These are phyloP conservation scores for Nymphalis polychloros DNA, from an alignment of 2,888 invertebrate genomes.

Conservation along the genomic window DNA sequence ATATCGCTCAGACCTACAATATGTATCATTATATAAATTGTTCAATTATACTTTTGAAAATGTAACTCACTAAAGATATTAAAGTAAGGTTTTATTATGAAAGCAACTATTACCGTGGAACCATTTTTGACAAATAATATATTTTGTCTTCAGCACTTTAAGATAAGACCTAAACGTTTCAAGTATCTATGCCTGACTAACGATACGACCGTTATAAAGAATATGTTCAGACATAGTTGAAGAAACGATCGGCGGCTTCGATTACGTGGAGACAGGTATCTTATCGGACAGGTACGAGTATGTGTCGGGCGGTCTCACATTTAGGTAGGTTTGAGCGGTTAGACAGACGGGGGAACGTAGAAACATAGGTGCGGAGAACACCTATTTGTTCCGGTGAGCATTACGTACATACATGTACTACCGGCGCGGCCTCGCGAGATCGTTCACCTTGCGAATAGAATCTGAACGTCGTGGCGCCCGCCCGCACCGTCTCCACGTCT, in stretches of 20 bases:
- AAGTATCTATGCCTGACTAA: background rate
- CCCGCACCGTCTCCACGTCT: conserved; percentile 52
- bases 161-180: background rate
- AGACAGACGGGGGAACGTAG: conserved; percentile 33
- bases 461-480: conserved; percentile 45
- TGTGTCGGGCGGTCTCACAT: conserved; percentile 38
- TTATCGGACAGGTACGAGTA: conserved; percentile 37
- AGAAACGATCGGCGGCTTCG: conserved; percentile 2
- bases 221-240: background rate
- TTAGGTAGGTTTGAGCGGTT: conserved; percentile 30
- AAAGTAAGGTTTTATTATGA: conserved; percentile 66
- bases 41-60: conserved; percentile 66
- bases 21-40: conserved; percentile 77
- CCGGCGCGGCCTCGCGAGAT: conserved; percentile 69
- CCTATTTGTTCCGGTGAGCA: conserved; percentile 49
- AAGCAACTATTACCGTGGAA: conserved; percentile 48
- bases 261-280: conserved; percentile 40
- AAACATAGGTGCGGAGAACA: conserved; percentile 38
- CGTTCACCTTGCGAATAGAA: conserved; percentile 74
- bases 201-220: conserved; percentile 4
- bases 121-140: background rate
- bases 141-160: background rate
- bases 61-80: conserved; percentile 66
- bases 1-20: conserved; percentile 68
- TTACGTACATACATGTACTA: conserved; percentile 32